Evolutionary conservation across 2,888 invertebrate species (phyloP), one percentile per base, ranked within the genome.

Genomic region (Lucinisca nassula): DNA sequence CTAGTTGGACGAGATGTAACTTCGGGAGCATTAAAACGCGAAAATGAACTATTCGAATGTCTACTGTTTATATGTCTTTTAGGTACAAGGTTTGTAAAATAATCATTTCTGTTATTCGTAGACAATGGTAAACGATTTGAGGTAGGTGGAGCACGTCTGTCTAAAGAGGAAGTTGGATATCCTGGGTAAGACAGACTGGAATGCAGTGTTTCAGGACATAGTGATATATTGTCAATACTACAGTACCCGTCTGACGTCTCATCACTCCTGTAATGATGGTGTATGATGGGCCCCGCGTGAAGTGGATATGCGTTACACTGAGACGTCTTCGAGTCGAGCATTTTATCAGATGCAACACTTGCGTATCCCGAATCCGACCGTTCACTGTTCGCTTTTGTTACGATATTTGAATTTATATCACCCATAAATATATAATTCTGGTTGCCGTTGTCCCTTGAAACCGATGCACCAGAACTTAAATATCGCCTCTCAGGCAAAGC

Each of bases 401-500:
- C 88, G 82, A 89, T 84, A 40, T 89, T 91, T 10, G 88, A 87
- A 82, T 92, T 92, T 6, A 88, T 73, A 74, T 91, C 91, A 32
- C 88, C 87, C 86, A 90, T 84, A 38, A 85, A 61, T 70, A 91
- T 90, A 37, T 87, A 90, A 80, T 87, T 89, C 30, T 35, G 6
- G 30, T 67, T 32, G 58, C 88, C 90, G 27, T 55, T 78, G 27
- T 84, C 79, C 40, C 79, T 79, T 14, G 38, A 17, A 38, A 35
- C 24, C 21, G 70, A 37, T 73, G 37, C 73, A 45, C 74, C 84
- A 4, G 75, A 74, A 74, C 82, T 76, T 24, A 88, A 79, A 61
- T 88, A 90, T 38, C 79, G 81, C 37, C 92, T 78, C 24, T 91
- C 92, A 1, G 92, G 92, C 21, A 93, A 75, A 3, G 91, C 92